Conservation (phyloP, 2,797 vertebrate genomes). For the Phoebastria nigripes region DNA sequence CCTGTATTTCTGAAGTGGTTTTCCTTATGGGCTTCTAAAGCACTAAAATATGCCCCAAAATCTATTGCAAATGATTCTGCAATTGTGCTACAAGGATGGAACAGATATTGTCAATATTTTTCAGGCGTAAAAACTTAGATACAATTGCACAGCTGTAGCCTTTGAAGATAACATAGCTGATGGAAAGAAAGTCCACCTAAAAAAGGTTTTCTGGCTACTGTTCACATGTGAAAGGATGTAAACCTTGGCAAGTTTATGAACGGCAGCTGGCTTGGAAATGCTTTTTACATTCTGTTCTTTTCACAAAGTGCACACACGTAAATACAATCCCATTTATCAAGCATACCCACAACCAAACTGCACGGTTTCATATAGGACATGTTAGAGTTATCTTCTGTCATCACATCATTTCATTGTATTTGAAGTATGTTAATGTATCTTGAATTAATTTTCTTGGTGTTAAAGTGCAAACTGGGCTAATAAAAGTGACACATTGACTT, state of each 20-base stretch:
- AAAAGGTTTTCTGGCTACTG: not conserved
- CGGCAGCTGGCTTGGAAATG: not conserved
- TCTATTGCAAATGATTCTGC: not conserved
- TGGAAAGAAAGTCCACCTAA: not conserved
- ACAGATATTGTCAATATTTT: rapidly evolving
- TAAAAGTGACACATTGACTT: constrained; percentile 79
- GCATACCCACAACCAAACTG: not conserved
- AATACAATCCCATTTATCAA: not conserved
- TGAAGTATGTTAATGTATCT: constrained; percentile 58
- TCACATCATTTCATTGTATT: constrained; percentile 10
- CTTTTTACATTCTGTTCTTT: not conserved
- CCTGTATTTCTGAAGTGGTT: not conserved
- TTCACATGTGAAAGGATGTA: not conserved
- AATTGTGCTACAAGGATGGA: not conserved
- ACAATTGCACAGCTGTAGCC: not conserved
- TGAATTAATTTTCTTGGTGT: constrained; percentile 74
- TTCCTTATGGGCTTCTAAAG: not conserved
- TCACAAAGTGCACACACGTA: not conserved
- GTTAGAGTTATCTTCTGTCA: constrained; percentile 12
- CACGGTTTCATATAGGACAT: constrained; percentile 37
- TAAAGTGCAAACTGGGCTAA: constrained; percentile 75
- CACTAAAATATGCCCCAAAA: not conserved
- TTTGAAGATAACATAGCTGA: not conserved
- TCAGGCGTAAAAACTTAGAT: not conserved
- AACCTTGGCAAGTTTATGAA: not conserved